Conservation (phyloP, 2,797 vertebrate genomes). For the Microhierax caerulescens region DNA sequence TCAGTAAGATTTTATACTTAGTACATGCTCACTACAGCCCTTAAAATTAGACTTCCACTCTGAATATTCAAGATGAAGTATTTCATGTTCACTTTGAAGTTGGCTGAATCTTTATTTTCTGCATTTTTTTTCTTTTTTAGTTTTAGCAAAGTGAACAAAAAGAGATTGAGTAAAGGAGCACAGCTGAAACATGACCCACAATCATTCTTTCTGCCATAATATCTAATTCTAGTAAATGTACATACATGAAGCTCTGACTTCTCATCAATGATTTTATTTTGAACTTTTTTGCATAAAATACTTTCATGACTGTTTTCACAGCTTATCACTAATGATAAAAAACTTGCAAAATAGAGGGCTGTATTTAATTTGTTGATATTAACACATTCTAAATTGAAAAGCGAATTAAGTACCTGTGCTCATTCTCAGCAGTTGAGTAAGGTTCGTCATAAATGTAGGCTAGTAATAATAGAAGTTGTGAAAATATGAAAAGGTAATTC, state of each 20-base stretch:
- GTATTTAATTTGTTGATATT: neutral
- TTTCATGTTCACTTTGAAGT: neutral
- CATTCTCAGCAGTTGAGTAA: neutral
- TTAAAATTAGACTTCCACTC: neutral
- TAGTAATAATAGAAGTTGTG: neutral
- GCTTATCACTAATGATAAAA: neutral
- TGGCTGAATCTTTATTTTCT: neutral
- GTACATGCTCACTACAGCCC: neutral
- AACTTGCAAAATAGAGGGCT: neutral
- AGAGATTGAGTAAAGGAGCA: neutral
- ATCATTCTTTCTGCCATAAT: neutral
- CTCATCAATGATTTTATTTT: neutral
- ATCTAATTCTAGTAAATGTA: neutral
- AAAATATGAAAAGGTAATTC: neutral
- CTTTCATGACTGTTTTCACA: neutral
- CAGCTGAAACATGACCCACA: neutral
- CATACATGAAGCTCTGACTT: neutral
- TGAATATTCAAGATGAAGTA: neutral
- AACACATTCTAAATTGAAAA: neutral
- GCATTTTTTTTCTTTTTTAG: neutral
- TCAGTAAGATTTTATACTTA: neutral
- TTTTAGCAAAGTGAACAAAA: neutral
- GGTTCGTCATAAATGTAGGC: neutral
- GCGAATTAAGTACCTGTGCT: neutral
- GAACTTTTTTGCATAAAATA: neutral